Evolutionary conservation across 2,113 vertebrate genomes (phyloP).

Genomic region (Etia nguti): DNA sequence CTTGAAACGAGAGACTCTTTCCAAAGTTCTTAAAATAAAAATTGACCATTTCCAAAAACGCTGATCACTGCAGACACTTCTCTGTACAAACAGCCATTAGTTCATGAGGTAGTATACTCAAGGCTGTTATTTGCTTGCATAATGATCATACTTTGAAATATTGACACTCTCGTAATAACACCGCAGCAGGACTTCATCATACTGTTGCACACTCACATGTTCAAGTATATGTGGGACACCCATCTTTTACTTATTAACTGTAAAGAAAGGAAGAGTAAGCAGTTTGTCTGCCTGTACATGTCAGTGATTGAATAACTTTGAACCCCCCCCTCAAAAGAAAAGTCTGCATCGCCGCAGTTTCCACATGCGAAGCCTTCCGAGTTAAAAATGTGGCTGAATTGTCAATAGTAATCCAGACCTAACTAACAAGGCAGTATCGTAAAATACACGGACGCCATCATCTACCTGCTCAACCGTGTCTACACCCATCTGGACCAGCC

Average conservation of each 20-base stretch:
- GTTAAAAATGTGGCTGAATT: not conserved
- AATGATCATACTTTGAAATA: not conserved
- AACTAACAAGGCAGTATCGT: not conserved
- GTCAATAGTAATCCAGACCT: not conserved
- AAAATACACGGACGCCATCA: too few relatives aligned
- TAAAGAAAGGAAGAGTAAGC: not conserved
- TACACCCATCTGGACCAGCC: too few relatives aligned
- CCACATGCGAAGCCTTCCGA: not conserved
- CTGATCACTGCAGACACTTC: not conserved
- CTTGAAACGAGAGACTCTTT: not conserved
- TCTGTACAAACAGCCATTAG: not conserved
- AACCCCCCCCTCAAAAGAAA: not conserved
- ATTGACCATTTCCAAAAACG: not conserved
- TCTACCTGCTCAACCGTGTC: too few relatives aligned
- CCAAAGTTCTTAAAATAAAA: not conserved
- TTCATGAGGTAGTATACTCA: not conserved
- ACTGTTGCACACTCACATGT: not conserved
- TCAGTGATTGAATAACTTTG: constrained; percentile 16
- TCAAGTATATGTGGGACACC: not conserved
- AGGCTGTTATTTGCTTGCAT: not conserved
- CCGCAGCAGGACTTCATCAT: not conserved
- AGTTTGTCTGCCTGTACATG: not conserved
- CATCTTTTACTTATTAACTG: constrained; percentile 16
- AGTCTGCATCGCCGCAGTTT: not conserved
- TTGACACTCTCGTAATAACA: not conserved